Evolutionary conservation across 2,888 invertebrate species (phyloP).

Genomic region (Cancer borealis): DNA sequence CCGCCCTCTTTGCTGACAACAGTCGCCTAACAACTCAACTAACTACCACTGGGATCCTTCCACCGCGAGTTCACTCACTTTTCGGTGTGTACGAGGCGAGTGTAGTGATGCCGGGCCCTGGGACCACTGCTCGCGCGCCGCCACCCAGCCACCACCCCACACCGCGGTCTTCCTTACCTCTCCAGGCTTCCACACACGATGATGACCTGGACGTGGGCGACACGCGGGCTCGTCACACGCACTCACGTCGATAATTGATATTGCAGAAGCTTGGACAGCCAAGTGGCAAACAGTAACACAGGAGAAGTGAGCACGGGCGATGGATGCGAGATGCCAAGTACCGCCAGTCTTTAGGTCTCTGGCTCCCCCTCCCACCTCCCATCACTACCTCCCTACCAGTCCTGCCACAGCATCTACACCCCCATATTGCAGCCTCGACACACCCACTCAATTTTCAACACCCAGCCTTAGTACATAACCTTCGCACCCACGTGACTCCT

Average conservation of each 20-base stretch:
- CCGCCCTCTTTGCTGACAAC: conserved; percentile 50
- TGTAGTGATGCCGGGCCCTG: conserved; percentile 48
- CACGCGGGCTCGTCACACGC: neutral
- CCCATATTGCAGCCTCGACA: conserved; percentile 27
- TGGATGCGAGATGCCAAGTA: conserved; percentile 27
- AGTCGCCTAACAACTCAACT: conserved; percentile 58
- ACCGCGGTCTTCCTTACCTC: neutral
- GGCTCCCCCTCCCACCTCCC: neutral
- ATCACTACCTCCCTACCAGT: neutral
- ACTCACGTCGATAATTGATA: conserved; percentile 56
- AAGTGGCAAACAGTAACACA: conserved; percentile 48
- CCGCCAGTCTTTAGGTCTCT: conserved; percentile 12
- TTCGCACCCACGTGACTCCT: neutral
- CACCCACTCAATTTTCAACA: conserved; percentile 17
- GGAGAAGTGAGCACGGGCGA: neutral
- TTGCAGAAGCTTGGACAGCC: conserved; percentile 47
- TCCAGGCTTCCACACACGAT: conserved; percentile 26
- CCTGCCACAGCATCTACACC: conserved; percentile 7
- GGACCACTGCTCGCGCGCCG: conserved; percentile 47
- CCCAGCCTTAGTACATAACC: neutral
- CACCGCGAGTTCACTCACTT: conserved; percentile 53
- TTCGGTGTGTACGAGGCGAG: conserved; percentile 41
- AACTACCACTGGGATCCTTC: conserved; percentile 53
- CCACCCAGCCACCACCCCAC: conserved; percentile 42
- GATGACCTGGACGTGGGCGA: neutral